Base-by-base conservation (phyloP, 2,797 vertebrate species). In the Moxostoma hubbsi region DNA sequence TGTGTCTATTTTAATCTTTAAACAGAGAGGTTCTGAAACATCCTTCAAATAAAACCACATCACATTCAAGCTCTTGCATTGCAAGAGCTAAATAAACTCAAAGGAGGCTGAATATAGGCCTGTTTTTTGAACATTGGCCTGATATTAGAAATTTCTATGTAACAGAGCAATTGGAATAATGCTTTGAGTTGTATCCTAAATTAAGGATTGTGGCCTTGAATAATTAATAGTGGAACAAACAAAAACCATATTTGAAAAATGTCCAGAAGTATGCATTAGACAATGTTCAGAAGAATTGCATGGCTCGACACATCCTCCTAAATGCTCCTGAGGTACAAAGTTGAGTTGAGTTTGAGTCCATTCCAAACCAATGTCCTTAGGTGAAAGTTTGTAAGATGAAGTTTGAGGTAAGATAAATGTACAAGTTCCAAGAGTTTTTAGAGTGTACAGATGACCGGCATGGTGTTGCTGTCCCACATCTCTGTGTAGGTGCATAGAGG, bases 401-500 rank as follows among this genome's bases (percentile, higher is more conserved):
- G 43, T 67, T 7, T 80, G 82, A 83, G 82, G 82, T 83, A 77
- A 73, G 10, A 36, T 24, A 61, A 73, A 69, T 46, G 36, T 13
- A 45, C 24, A 57, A 10, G n/a, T 36, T 58, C 55, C 47, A 46
- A 6, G 7, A 11, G 16, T 12, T 72, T 62, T 81, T 80, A 89
- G n/a, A 81, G 55, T 0, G 15, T 0, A 10, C 51, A 58, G 9
- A 54, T 1, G 7, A 75, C 15, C 10, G 76, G 54, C 5, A 9
- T 24, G 46, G 83, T 55, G 54, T 10, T 80, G 77, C 11, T 77
- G 53, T 36, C 82, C 73, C 79, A 81, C 13, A 83, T 71, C 6
- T 86, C 84, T 7, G 76, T 82, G 79, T 84, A 86, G 59, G 13
- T 82, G 85, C 87, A 86, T 6, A 80, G 13, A 1, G n/a, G 0